phyloP scores from a whole-genome alignment of 2,797 vertebrate species.

The Orientallactaga sibirica region DNA sequence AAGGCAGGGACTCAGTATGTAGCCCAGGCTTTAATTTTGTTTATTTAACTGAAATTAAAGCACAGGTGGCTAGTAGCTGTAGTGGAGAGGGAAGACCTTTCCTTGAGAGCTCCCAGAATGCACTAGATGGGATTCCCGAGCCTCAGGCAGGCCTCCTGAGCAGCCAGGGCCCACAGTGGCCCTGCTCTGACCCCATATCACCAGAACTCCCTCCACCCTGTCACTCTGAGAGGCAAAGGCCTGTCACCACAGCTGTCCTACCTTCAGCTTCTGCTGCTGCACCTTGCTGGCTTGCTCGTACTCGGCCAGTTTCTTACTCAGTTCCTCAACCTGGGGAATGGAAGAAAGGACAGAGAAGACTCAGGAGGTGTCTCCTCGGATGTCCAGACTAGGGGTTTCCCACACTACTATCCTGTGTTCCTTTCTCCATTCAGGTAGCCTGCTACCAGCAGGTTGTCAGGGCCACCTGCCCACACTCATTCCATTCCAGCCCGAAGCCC shows the following conservation, averaged over 20 bases:
- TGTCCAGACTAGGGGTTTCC: background rate
- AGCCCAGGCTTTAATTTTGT: background rate
- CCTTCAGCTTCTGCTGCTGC: constrained; percentile 89
- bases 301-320: constrained; percentile 87
- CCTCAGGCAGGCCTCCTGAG: background rate
- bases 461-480: background rate
- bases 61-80: background rate
- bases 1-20: background rate
- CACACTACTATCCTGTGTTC: background rate
- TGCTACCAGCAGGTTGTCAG: background rate
- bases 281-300: constrained; percentile 83
- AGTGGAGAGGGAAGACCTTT: background rate
- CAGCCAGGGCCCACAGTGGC: background rate
- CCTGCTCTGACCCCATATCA: background rate
- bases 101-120: background rate
- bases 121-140: background rate
- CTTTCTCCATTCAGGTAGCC: background rate
- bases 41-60: constrained; percentile 10
- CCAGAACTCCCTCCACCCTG: too few species aligned
- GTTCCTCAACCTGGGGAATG: constrained; percentile 86
- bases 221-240: background rate
- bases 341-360: background rate
- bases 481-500: background rate
- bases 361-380: constrained; percentile 2
- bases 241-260: constrained; percentile 48